Evolutionary conservation across 2,888 invertebrate species (phyloP).

Genomic region (Periphyllus acericola): DNA sequence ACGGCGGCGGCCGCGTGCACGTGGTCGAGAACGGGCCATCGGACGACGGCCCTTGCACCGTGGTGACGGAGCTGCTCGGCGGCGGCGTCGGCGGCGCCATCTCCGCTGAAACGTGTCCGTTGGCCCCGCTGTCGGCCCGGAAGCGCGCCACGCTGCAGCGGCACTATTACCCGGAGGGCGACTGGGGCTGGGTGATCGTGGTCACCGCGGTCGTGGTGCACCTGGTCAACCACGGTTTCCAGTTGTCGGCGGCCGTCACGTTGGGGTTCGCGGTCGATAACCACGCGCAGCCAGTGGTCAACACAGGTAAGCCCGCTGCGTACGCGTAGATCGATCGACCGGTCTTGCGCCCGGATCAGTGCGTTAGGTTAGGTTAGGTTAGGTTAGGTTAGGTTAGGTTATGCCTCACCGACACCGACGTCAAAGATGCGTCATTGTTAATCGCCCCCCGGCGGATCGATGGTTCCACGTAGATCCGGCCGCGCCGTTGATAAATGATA

Average conservation of each 20-base stretch:
- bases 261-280: constrained; percentile 73
- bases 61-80: background rate
- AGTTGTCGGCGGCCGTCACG: constrained; percentile 74
- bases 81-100: background rate
- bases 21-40: constrained; percentile 43
- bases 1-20: constrained; percentile 55
- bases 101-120: constrained; percentile 68
- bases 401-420: too few relatives aligned
- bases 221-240: constrained; percentile 79
- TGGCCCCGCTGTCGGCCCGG: constrained; percentile 71
- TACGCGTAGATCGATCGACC: too few relatives aligned
- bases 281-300: constrained; percentile 63
- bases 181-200: constrained; percentile 87
- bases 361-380: too few relatives aligned
- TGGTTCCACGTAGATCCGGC: too few relatives aligned
- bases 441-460: too few relatives aligned
- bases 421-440: too few relatives aligned
- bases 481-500: too few relatives aligned
- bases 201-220: constrained; percentile 80
- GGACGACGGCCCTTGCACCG: constrained; percentile 63
- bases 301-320: constrained; percentile 64
- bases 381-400: too few relatives aligned
- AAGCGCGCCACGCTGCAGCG: constrained; percentile 72
- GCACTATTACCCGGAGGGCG: constrained; percentile 88
- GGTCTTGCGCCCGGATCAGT: too few relatives aligned